phyloP scores from a whole-genome alignment of 37 sponge, comb jelly and placozoan genomes.

The Lycopodina hypogea region DNA sequence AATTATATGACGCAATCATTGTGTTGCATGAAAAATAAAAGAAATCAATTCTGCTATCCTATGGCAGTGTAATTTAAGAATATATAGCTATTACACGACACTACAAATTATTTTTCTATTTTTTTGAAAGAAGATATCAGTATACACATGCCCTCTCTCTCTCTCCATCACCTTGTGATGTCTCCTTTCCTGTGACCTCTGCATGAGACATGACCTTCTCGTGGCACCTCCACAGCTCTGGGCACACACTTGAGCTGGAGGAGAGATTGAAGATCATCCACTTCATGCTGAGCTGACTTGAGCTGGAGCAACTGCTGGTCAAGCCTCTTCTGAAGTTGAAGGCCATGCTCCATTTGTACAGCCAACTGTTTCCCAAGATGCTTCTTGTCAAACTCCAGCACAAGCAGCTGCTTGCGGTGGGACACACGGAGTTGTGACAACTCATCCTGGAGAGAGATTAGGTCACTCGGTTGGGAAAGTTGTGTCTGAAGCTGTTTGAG shows the following conservation, averaged over 20 bases:
- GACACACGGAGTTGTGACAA: neutral
- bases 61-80: too few species aligned
- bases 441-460: constrained; percentile 7
- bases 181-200: too few species aligned
- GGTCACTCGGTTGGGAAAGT: constrained; percentile 19
- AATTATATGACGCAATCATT: too few species aligned
- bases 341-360: constrained; percentile 4
- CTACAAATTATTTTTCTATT: too few species aligned
- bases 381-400: constrained; percentile 25
- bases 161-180: too few species aligned
- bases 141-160: too few species aligned
- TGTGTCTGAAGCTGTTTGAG: constrained; percentile 27
- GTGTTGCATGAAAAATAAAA: too few species aligned
- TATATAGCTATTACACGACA: too few species aligned
- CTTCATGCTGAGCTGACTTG: constrained; percentile 29
- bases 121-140: too few species aligned
- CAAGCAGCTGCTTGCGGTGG: constrained; percentile 23
- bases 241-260: neutral
- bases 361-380: constrained; percentile 15
- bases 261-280: constrained; percentile 21
- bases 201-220: too few species aligned
- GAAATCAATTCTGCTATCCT: too few species aligned
- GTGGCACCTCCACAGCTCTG: neutral
- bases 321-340: constrained; percentile 26
- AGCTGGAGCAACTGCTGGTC: constrained; percentile 38